A percentile compares a stretch with the other conserved stretches of the same genome.
phyloP scores from a whole-genome alignment of 2,888 invertebrate genomes.

The Leucozona laternaria region DNA sequence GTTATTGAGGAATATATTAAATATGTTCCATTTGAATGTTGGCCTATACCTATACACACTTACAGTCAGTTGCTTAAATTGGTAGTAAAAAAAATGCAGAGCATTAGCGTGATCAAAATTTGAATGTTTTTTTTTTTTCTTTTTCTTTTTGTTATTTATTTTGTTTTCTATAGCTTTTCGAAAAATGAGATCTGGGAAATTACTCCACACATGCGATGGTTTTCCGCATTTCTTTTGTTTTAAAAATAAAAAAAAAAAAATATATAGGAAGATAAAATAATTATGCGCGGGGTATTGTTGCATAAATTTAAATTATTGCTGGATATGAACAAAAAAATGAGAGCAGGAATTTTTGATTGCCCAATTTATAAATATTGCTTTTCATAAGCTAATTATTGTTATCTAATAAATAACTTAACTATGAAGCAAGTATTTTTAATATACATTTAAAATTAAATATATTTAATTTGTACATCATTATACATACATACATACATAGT shows the following conservation, averaged over 20 bases:
- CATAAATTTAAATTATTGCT: conserved; percentile 20
- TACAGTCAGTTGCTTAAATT: background rate
- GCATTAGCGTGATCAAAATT: conserved; percentile 38
- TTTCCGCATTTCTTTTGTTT: conserved; percentile 57
- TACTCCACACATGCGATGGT: conserved; percentile 52
- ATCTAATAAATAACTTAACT: background rate
- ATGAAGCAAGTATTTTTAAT: background rate
- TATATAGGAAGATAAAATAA: conserved; percentile 1
- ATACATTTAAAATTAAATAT: no score
- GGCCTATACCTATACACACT: conserved; percentile 14
- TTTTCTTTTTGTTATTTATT: conserved; percentile 4
- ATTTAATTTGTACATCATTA: no score
- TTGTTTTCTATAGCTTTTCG: no score
- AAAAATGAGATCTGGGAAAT: conserved; percentile 53
- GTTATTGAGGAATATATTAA: conserved; percentile 49
- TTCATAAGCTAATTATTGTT: background rate
- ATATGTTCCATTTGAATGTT: conserved; percentile 49
- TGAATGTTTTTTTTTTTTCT: conserved; percentile 26
- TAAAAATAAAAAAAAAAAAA: background rate
- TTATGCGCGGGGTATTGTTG: conserved; percentile 28
- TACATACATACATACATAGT: no score
- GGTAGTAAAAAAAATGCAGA: conserved; percentile 17
- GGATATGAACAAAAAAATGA: background rate
- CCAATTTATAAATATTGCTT: conserved; percentile 2
- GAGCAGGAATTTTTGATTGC: conserved; percentile 13